A percentile compares a stretch with the other conserved stretches of the same genome.
Conservation (phyloP, 2,888 invertebrate species). For the Oxyscelio sp. region DNA sequence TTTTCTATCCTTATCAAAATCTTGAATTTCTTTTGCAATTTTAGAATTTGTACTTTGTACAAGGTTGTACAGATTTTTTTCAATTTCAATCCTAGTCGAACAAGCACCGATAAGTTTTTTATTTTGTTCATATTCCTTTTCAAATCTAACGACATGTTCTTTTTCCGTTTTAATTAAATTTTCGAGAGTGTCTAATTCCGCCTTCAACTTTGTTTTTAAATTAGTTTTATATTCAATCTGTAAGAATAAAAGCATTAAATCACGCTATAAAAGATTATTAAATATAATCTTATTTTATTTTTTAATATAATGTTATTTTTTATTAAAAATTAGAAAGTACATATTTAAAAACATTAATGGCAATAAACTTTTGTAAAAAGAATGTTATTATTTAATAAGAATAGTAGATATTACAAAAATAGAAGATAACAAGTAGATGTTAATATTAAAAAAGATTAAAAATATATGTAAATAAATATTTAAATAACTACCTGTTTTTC, state of each 20-base stretch:
- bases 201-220: slow-evolving; percentile 88
- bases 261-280: too few relatives aligned
- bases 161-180: slow-evolving; percentile 88
- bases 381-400: too few relatives aligned
- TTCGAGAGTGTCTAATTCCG: slow-evolving; percentile 88
- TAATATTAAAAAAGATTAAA: too few relatives aligned
- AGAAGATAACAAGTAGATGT: too few relatives aligned
- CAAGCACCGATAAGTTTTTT: slow-evolving; percentile 92
- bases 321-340: too few relatives aligned
- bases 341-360: too few relatives aligned
- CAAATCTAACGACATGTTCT: slow-evolving; percentile 89
- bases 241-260: too few relatives aligned
- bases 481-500: slow-evolving; percentile 89
- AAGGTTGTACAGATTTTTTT: slow-evolving; percentile 90
- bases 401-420: too few relatives aligned
- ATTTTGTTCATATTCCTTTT: slow-evolving; percentile 90
- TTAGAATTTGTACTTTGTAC: slow-evolving; percentile 89
- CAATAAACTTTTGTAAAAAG: too few relatives aligned
- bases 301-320: too few relatives aligned
- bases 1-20: slow-evolving; percentile 89
- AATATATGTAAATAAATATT: too few relatives aligned
- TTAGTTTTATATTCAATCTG: slow-evolving; percentile 89
- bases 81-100: slow-evolving; percentile 92
- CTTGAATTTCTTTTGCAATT: slow-evolving; percentile 88
- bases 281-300: too few relatives aligned